These are phyloP conservation scores for Parelbella ahira DNA, from an alignment of 2,888 invertebrate species.

Conservation along the genomic window DNA sequence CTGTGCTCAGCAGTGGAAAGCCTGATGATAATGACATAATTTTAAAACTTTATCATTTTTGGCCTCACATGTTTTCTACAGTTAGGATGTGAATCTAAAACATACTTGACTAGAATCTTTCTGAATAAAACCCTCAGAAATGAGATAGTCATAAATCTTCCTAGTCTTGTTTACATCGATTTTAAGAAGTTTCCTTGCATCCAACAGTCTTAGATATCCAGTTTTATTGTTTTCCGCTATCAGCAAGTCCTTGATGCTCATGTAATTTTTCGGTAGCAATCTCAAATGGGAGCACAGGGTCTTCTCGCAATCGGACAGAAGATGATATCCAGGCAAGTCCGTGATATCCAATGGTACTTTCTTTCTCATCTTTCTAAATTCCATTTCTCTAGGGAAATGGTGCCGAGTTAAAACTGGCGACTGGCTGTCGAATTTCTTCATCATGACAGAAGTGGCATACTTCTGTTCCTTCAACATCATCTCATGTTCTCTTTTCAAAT, in stretches of 20 bases:
- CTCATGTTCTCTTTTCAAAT: constrained; percentile 82
- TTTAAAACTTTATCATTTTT: no score
- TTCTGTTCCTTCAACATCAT: constrained; percentile 74
- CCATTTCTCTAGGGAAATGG: constrained; percentile 31
- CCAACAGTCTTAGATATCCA: constrained; percentile 87
- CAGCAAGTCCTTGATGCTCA: constrained; percentile 88
- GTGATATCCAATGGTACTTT: constrained; percentile 80
- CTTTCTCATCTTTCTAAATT: constrained; percentile 49
- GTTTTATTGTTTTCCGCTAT: constrained; percentile 88
- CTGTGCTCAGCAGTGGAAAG: no score
- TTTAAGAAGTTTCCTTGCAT: constrained; percentile 91
- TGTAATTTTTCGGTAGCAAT: constrained; percentile 87
- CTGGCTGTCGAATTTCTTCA: constrained; percentile 55
- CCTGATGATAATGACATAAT: no score
- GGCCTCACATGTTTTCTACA: no score
- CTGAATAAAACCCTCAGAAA: constrained; percentile 84
- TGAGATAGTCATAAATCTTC: constrained; percentile 89
- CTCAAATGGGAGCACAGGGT: constrained; percentile 88
- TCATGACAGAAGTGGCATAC: constrained; percentile 52
- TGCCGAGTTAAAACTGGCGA: constrained; percentile 48
- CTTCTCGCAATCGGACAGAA: constrained; percentile 85
- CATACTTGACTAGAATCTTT: no score
- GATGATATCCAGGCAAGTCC: constrained; percentile 89
- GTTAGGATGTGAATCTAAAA: no score
- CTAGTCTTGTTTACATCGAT: constrained; percentile 97